Evolutionary conservation across 1,140 invertebrate genomes (phyloP).

Genomic region (Trachymyrmex septentrionalis): DNA sequence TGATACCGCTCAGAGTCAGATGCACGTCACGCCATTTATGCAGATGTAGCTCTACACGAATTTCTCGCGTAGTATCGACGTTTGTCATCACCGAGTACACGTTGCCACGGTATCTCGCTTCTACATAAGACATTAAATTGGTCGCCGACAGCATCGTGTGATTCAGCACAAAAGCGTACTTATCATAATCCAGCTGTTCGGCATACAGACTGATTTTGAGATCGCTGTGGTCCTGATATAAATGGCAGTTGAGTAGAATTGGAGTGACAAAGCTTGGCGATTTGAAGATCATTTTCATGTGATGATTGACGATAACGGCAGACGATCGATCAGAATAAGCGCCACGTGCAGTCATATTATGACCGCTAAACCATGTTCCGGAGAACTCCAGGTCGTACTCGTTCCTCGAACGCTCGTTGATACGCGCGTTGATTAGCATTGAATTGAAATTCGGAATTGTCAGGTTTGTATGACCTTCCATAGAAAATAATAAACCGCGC

Average conservation of each 20-base stretch:
- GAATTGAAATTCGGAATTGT: constrained; percentile 89
- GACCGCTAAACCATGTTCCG: constrained; percentile 93
- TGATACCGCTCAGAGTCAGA: constrained; percentile 88
- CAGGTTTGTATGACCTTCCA: constrained; percentile 88
- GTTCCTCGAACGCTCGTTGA: constrained; percentile 87
- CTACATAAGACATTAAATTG: constrained; percentile 88
- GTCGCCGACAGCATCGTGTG: constrained; percentile 87
- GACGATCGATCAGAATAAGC: constrained; percentile 91
- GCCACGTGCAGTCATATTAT: constrained; percentile 90
- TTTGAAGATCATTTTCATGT: constrained; percentile 90
- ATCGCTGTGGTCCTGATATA: constrained; percentile 88
- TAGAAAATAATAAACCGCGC: constrained; percentile 86
- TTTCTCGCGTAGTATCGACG: constrained; percentile 85
- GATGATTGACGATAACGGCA: constrained; percentile 88
- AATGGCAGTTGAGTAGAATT: constrained; percentile 88
- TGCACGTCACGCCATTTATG: constrained; percentile 93
- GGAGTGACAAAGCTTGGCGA: constrained; percentile 90
- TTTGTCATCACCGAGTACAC: constrained; percentile 88
- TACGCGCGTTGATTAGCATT: constrained; percentile 86
- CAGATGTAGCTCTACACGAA: constrained; percentile 89
- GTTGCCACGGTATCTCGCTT: constrained; percentile 89
- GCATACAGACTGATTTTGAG: constrained; percentile 87
- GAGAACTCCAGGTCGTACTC: constrained; percentile 90
- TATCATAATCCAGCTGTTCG: constrained; percentile 88
- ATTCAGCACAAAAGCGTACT: constrained; percentile 88